Conservation (phyloP, 2,888 invertebrate species). For the Margaritifera margaritifera region DNA sequence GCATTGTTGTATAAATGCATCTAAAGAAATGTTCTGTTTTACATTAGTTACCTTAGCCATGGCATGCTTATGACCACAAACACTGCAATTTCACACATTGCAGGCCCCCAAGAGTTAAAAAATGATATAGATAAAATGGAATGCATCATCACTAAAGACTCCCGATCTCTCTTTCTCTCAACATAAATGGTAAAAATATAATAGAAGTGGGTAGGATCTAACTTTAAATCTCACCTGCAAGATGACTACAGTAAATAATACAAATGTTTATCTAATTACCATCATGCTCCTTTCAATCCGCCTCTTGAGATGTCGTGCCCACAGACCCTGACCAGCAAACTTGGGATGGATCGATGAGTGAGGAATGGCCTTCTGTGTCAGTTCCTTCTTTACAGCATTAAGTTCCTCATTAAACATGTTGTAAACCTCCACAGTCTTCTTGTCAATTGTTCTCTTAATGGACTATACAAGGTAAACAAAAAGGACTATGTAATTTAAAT, state of each 20-base stretch:
- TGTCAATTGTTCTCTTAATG: conserved; percentile 73
- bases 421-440: conserved; percentile 79
- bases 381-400: conserved; percentile 82
- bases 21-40: too few relatives aligned
- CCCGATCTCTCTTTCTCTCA: too few relatives aligned
- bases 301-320: conserved; percentile 81
- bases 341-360: conserved; percentile 80
- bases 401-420: conserved; percentile 84
- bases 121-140: neutral
- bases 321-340: conserved; percentile 82
- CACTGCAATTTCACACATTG: too few relatives aligned
- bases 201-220: neutral
- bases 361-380: conserved; percentile 65
- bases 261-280: conserved; percentile 44
- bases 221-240: neutral
- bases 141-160: neutral
- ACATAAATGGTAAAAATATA: neutral
- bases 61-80: too few relatives aligned
- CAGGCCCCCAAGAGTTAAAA: too few relatives aligned
- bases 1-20: too few relatives aligned
- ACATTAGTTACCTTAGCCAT: too few relatives aligned
- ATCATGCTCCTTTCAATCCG: conserved; percentile 71
- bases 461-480: too few relatives aligned
- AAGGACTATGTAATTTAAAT: too few relatives aligned
- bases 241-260: neutral